Evolutionary conservation across 2,888 invertebrate species (phyloP).

Genomic region (Euclidia mi): DNA sequence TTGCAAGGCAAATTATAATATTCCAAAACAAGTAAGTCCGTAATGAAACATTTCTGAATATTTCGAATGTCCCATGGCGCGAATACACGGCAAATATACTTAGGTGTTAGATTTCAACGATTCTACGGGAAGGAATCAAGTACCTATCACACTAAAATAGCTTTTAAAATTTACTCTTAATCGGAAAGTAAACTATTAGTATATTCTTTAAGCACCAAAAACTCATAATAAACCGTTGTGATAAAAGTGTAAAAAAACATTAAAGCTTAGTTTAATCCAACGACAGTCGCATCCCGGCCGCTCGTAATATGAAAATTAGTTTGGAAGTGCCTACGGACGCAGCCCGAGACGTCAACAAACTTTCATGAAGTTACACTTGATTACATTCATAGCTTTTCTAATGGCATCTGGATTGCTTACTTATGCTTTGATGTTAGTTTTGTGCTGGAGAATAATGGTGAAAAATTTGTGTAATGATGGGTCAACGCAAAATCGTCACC

Average conservation of each 20-base stretch:
- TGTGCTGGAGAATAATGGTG: constrained; percentile 29
- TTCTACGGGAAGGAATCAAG: too few relatives aligned
- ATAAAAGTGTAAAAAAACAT: constrained; percentile 44
- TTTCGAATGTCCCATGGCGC: too few relatives aligned
- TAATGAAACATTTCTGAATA: too few relatives aligned
- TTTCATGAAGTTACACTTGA: constrained; percentile 83
- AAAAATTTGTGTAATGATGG: neutral
- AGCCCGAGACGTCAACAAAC: constrained; percentile 69
- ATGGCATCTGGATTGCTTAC: constrained; percentile 74
- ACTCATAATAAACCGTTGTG: constrained; percentile 19
- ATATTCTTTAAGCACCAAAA: constrained; percentile 5
- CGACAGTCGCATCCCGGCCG: constrained; percentile 54
- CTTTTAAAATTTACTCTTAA: too few relatives aligned
- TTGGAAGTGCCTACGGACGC: constrained; percentile 74
- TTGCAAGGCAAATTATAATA: too few relatives aligned
- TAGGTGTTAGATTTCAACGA: too few relatives aligned
- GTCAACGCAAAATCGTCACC: neutral
- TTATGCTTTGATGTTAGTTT: constrained; percentile 70
- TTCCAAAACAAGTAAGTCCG: too few relatives aligned
- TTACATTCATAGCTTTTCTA: constrained; percentile 85
- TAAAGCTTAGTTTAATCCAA: constrained; percentile 66
- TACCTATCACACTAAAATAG: too few relatives aligned
- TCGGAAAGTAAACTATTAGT: too few relatives aligned
- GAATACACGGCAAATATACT: too few relatives aligned
- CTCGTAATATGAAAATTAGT: constrained; percentile 83